Conservation (phyloP, 2,797 vertebrate species). For the Helarctos malayanus region DNA sequence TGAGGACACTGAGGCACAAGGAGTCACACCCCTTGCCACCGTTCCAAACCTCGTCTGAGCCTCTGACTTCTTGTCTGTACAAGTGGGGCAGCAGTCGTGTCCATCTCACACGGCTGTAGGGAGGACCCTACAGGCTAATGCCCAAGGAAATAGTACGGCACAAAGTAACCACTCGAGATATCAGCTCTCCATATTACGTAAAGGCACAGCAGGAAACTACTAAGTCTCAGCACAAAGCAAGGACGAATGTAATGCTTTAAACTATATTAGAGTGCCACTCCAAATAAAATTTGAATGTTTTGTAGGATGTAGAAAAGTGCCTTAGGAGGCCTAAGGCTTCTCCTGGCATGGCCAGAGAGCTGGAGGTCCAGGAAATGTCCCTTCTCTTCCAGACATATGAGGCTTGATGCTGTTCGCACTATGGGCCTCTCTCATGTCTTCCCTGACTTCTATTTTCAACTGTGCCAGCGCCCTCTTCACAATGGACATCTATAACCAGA, state of each 20-base stretch:
- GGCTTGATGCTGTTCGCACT: conserved; percentile 96
- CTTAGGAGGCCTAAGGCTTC: neutral
- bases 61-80: neutral
- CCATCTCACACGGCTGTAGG: neutral
- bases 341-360: neutral
- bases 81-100: neutral
- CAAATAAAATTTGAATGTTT: neutral
- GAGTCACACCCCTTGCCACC: neutral
- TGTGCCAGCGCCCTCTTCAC: conserved; percentile 97
- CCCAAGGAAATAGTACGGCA: neutral
- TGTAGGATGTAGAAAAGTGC: neutral
- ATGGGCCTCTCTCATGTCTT: conserved; percentile 96
- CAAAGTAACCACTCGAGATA: neutral
- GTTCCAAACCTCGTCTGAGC: neutral
- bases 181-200: neutral
- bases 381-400: conserved; percentile 91
- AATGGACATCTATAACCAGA: conserved; percentile 96
- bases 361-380: neutral
- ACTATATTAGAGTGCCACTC: neutral
- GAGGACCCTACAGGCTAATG: rapidly evolving
- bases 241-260: neutral
- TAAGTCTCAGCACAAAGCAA: neutral
- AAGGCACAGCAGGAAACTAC: neutral
- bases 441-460: conserved; percentile 96
- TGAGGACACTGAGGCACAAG: neutral